Percentiles rank a stretch among this genome's conserved stretches.
Conservation (phyloP, 2,888 invertebrate genomes). For the Rosalia funebris region DNA sequence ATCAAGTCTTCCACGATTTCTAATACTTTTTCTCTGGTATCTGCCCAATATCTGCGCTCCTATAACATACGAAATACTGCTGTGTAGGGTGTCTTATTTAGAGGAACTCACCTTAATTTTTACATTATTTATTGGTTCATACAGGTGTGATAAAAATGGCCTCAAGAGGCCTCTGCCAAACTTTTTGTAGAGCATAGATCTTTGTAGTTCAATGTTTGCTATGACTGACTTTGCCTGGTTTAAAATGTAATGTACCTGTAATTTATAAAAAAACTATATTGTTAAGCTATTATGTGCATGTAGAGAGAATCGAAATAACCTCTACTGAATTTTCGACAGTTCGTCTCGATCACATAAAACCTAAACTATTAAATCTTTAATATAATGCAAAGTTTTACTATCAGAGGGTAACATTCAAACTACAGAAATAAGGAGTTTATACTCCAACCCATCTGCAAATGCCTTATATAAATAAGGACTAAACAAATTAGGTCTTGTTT, state of each 20-base stretch:
- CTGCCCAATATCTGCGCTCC: slow-evolving; percentile 38
- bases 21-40: slow-evolving; percentile 31
- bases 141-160: slow-evolving; percentile 46
- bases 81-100: not conserved
- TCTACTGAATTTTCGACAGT: too few relatives aligned
- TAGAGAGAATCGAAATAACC: too few relatives aligned
- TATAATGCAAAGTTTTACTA: too few relatives aligned
- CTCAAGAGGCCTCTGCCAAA: slow-evolving; percentile 44
- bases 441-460: too few relatives aligned
- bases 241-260: slow-evolving; percentile 35
- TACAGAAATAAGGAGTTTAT: too few relatives aligned
- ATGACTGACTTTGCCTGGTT: slow-evolving; percentile 3
- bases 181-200: slow-evolving; percentile 39
- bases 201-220: slow-evolving; percentile 29
- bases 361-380: too few relatives aligned
- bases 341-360: too few relatives aligned
- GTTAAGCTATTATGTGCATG: too few relatives aligned
- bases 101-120: slow-evolving; percentile 33
- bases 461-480: too few relatives aligned
- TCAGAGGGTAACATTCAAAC: too few relatives aligned
- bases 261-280: too few relatives aligned
- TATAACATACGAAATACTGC: slow-evolving; percentile 13
- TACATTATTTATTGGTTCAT: slow-evolving; percentile 36
- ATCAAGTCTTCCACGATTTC: slow-evolving; percentile 48
- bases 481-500: too few relatives aligned